A percentile compares a stretch with the other conserved stretches of the same genome.
These are phyloP conservation scores for Hedya salicella DNA, from an alignment of 2,888 invertebrate species.

Conservation along the genomic window DNA sequence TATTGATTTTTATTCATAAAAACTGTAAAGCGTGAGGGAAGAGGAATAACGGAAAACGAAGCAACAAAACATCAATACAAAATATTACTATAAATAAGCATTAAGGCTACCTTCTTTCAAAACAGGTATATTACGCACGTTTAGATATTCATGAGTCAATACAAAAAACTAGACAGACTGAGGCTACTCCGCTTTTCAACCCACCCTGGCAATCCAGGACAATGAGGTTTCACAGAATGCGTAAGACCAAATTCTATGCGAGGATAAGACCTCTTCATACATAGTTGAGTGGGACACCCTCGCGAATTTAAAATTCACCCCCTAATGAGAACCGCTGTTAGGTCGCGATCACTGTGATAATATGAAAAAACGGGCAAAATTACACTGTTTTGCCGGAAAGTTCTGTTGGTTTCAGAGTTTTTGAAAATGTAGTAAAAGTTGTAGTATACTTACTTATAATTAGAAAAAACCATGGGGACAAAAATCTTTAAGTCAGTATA, in stretches of 20 bases:
- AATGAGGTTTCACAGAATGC: conserved; percentile 72
- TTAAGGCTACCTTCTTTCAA: not conserved
- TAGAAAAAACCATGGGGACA: too few relatives aligned
- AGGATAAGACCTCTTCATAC: conserved; percentile 73
- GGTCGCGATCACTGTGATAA: conserved; percentile 66
- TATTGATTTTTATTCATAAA: too few relatives aligned
- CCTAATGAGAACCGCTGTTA: conserved; percentile 71
- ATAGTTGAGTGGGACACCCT: conserved; percentile 76
- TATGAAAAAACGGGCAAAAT: conserved; percentile 41
- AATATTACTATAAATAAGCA: not conserved
- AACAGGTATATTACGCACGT: not conserved
- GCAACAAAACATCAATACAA: too few relatives aligned
- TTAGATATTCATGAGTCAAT: not conserved
- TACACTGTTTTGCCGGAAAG: conserved; percentile 3
- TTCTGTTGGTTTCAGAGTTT: not conserved
- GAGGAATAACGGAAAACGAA: too few relatives aligned
- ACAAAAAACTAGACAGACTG: not conserved
- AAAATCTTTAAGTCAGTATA: too few relatives aligned
- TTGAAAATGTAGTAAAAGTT: not conserved
- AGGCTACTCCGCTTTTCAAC: conserved; percentile 27
- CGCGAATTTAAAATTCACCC: conserved; percentile 80
- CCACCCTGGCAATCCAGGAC: conserved; percentile 51
- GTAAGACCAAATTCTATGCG: conserved; percentile 71
- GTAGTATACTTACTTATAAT: too few relatives aligned
- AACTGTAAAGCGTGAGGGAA: too few relatives aligned